Base-by-base conservation (phyloP, 2,797 vertebrate genomes). In the Myripristis jacobus region DNA sequence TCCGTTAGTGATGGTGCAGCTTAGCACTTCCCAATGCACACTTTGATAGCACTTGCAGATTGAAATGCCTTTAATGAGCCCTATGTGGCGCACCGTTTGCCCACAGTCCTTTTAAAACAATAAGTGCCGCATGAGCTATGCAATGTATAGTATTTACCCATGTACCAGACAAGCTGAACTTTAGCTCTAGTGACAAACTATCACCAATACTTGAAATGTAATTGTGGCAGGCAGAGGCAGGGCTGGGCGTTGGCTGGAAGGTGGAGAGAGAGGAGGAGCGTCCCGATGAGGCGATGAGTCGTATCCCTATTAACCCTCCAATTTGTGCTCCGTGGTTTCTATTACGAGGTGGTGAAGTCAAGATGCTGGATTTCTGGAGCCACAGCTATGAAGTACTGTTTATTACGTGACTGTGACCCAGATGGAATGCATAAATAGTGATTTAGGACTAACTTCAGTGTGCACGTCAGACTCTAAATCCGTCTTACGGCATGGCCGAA, bases 161-260 rank as follows among this genome's bases (percentile, higher is more conserved):
- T 79, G 89, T 70, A 92, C 91, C 94, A 93, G 92, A 94, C 77
- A 85, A 93, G 94, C 94, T 93, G 91, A 91, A 94, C 92, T 82
- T 22, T 70, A 85, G 88, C 75, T 92, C 86, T 87, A 93, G 92
- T 94, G 84, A 94, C 95, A 90, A 94, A 95, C 94, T 93, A 56
- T 95, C 95, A 92, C 92, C 94, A 93, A 95, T 96, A 98, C 96
- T 96, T 98, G 96, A 98, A 97, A 95, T 92, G 94, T 94, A 92
- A 34, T 73, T 3, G 65, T 56, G 68, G 77, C 46, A 0, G 43
- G 62, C 13, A 19, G 75, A 16, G 54, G 51, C 18, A 4, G 61
- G 66, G 18, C 19, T 0, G 43, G 57, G 48, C 7, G n/a, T 25
- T 36, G 47, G 31, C 7, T 0, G 2, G 12, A 47, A 29, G 62